phyloP scores from a whole-genome alignment of 2,888 invertebrate genomes.

The Nowickia ferox region DNA sequence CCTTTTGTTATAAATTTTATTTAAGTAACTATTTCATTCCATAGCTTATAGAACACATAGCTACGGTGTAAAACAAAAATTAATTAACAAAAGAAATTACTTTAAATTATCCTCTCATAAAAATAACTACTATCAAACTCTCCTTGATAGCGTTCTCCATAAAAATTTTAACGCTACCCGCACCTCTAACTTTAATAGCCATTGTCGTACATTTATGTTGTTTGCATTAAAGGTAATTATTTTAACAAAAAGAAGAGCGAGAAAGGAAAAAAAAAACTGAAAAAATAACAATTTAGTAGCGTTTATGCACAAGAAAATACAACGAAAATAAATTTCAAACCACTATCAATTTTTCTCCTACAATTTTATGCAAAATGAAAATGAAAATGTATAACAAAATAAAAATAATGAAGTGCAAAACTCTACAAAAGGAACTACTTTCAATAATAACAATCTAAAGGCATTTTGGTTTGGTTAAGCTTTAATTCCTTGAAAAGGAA shows the following conservation, averaged over 20 bases:
- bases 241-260: slow-evolving; percentile 4
- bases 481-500: neutral
- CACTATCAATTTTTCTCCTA: slow-evolving; percentile 20
- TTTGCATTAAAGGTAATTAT: slow-evolving; percentile 55
- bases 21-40: too few species aligned
- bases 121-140: neutral
- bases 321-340: neutral
- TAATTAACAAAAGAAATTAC: neutral
- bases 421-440: neutral
- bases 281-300: slow-evolving; percentile 16
- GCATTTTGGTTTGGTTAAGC: neutral
- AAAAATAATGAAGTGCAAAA: slow-evolving; percentile 21
- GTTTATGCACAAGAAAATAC: neutral
- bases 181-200: slow-evolving; percentile 21
- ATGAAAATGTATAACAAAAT: neutral
- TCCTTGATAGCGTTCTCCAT: neutral
- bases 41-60: too few species aligned
- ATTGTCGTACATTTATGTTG: slow-evolving; percentile 19
- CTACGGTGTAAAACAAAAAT: too few species aligned
- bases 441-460: slow-evolving; percentile 16
- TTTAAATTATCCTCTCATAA: neutral
- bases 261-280: neutral
- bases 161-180: neutral
- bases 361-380: slow-evolving; percentile 26
- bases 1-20: too few species aligned